Percentiles rank a stretch among this genome's conserved stretches.
Evolutionary conservation across 2,113 vertebrate genomes (phyloP).

Genomic region (Poecile atricapillus): DNA sequence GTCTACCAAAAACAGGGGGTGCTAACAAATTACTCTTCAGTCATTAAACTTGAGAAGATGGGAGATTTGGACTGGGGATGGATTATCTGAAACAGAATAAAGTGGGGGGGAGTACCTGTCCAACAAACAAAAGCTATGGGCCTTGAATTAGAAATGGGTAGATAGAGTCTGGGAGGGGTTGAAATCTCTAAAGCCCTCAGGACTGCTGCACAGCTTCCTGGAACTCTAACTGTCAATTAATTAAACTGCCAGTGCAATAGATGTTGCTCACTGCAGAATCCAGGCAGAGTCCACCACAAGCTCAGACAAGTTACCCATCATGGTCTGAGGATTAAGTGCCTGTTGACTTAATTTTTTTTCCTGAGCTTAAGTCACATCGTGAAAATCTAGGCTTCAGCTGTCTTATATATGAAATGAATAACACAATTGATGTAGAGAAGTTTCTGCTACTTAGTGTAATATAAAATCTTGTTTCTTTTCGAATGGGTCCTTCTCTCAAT

Average conservation of each 20-base stretch:
- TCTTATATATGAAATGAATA: neutral
- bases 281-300: neutral
- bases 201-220: neutral
- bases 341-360: neutral
- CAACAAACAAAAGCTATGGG: neutral
- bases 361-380: neutral
- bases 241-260: neutral
- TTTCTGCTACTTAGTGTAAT: neutral
- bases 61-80: neutral
- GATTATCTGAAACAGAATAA: neutral
- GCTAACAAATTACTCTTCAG: neutral
- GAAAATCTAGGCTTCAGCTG: neutral
- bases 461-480: neutral
- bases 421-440: neutral
- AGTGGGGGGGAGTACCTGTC: neutral
- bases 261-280: neutral
- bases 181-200: neutral
- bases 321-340: neutral
- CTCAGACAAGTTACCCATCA: neutral
- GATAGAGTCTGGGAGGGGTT: neutral
- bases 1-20: neutral
- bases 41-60: neutral
- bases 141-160: neutral
- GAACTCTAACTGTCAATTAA: neutral
- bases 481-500: neutral